Base-by-base conservation (phyloP, 2,888 invertebrate genomes). In the Polydrusus tereticollis region DNA sequence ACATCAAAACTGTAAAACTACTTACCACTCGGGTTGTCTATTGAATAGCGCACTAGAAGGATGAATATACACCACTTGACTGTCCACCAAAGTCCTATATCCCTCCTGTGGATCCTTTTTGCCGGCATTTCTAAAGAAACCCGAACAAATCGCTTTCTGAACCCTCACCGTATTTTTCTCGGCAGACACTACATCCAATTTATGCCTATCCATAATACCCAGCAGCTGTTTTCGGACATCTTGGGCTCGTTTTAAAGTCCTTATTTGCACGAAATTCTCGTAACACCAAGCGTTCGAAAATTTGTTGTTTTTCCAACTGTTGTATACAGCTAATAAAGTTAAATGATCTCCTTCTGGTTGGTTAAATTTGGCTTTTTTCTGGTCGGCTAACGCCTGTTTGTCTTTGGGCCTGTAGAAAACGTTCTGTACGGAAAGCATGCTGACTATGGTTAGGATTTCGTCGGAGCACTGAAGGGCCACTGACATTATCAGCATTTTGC, bases 261-360 rank as follows among this genome's bases (percentile, higher is more conserved):
- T 87, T 33, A 98, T 96, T 87, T 99, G 99, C 2, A 99, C 97
- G 83, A 99, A 99, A 87, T 99, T 99, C 84, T 99, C 99, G 82
- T 98, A 99, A 85, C 99, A 99, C 99, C 99, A 99, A 0, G 98
- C 97, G 84, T 97, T 97, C 0, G 97, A 97, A 85, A 99, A 99
- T 86, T 99, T 98, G 83, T 99, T 99, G 84, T 98, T 98, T 81
- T 97, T 94, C 99, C 99, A 99, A 59, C 98, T 97, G 84, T 99
- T 99, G 84, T 98, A 99, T 3, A 99, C 99, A 0, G 99, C 97
- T n/a, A 99, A 86, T 21, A 99, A 86, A 0, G 99, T 99, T 45
- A 99, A 87, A 86, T 99, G 99, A 85, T 99, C 99, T 0, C 99
- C 99, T 85, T 99, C 99, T 0, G 97, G 90, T 85, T 99, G 99